Percentiles rank a stretch among this genome's conserved stretches.
Conservation (phyloP, 92 coral and sea anemone species). For the Anthopleura xanthogrammica region DNA sequence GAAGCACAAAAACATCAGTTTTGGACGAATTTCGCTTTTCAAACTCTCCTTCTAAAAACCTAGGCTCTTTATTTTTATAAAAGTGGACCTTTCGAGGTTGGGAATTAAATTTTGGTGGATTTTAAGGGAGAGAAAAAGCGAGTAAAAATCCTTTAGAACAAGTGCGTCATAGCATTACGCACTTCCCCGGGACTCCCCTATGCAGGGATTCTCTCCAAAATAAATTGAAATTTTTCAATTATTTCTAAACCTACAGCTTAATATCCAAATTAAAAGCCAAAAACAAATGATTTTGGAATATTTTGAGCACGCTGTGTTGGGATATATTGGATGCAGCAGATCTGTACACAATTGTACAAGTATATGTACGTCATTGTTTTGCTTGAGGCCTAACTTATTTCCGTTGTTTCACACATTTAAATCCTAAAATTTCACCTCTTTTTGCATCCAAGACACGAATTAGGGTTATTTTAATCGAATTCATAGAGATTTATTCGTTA, state of each 20-base stretch:
- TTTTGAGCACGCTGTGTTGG: not conserved
- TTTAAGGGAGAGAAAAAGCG: not conserved
- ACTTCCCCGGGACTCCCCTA: not conserved
- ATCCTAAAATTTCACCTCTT: not conserved
- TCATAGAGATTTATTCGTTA: not conserved
- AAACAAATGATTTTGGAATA: not conserved
- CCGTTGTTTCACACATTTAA: not conserved
- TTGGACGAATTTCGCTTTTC: not conserved
- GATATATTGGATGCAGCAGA: not conserved
- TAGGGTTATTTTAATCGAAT: not conserved
- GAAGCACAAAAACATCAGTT: not conserved
- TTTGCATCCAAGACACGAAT: not conserved
- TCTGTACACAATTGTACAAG: not conserved
- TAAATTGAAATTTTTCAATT: not conserved
- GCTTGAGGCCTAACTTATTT: not conserved
- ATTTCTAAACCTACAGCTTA: not conserved
- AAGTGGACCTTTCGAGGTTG: not conserved
- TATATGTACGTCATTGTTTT: not conserved
- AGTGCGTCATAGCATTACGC: slow-evolving; percentile 7
- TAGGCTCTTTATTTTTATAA: not conserved
- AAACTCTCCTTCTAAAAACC: not conserved
- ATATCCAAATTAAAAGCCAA: not conserved
- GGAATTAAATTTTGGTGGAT: not conserved
- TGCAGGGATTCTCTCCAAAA: not conserved
- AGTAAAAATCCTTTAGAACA: not conserved